Evolutionary conservation across 1,140 invertebrate species (phyloP).

Genomic region (Ganaspis sp.): DNA sequence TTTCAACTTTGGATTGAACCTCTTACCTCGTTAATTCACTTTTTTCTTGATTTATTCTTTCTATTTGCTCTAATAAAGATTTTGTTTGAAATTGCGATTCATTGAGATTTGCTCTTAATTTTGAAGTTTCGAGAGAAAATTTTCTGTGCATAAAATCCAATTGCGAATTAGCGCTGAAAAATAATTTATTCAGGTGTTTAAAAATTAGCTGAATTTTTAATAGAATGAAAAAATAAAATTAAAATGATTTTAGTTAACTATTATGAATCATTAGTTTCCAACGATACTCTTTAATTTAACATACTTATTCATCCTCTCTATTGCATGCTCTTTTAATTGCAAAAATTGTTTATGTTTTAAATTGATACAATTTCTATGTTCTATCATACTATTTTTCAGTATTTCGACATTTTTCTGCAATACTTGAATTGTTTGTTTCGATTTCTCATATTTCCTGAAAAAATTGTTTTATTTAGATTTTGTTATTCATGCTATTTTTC

Average conservation of each 20-base stretch:
- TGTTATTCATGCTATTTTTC: no score
- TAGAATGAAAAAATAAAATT: no score
- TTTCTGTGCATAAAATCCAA: conserved; percentile 44
- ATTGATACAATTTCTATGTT: conserved; percentile 43
- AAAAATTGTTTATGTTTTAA: conserved; percentile 48
- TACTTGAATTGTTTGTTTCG: conserved; percentile 44
- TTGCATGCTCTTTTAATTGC: conserved; percentile 51
- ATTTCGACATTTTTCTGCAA: conserved; percentile 47
- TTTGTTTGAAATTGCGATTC: conserved; percentile 33
- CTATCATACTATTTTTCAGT: conserved; percentile 44
- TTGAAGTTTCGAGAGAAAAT: conserved; percentile 39
- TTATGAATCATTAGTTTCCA: no score
- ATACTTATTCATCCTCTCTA: conserved; percentile 48
- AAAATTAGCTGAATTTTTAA: no score
- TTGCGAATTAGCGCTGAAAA: conserved; percentile 44
- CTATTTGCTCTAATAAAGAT: conserved; percentile 34
- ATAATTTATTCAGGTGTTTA: no score
- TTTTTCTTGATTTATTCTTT: conserved; percentile 42
- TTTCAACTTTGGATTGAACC: not conserved
- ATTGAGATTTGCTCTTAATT: conserved; percentile 33
- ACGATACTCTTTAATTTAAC: conserved; percentile 23
- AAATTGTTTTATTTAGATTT: no score
- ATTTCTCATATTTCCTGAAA: conserved; percentile 49
- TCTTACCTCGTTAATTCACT: conserved; percentile 40
- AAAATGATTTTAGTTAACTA: no score